Conservation (phyloP, 1,140 invertebrate species). For the Stratiolaelaps scimitus region DNA sequence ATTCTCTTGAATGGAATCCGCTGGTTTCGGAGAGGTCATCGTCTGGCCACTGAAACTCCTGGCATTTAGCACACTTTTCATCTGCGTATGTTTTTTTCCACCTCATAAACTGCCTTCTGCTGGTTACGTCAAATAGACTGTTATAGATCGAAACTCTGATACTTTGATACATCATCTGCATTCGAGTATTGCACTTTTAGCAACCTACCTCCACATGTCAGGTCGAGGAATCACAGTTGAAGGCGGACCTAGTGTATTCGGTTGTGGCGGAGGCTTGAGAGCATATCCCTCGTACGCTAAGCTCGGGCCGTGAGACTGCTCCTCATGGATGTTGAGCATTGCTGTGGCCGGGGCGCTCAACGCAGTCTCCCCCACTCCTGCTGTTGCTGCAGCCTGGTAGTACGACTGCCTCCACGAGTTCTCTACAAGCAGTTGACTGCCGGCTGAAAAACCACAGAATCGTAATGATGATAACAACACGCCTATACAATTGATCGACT, state of each 20-base stretch:
- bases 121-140: no score
- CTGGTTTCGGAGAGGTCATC: neutral
- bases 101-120: no score
- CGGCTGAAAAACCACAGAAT: neutral
- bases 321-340: constrained; percentile 23
- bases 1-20: constrained; percentile 1
- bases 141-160: no score
- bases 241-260: neutral
- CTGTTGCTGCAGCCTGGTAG: neutral
- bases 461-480: no score
- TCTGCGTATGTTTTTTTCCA: no score
- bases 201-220: constrained; percentile 18
- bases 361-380: constrained; percentile 8
- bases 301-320: neutral
- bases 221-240: neutral
- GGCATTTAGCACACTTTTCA: neutral
- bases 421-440: constrained; percentile 12
- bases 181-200: neutral
- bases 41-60: constrained; percentile 3
- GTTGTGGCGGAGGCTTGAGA: constrained; percentile 3
- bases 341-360: constrained; percentile 15
- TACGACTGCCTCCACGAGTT: constrained; percentile 21
- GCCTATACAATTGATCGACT: no score
- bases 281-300: constrained; percentile 21
- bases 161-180: no score